Evolutionary conservation across 2,888 invertebrate genomes (phyloP).

Genomic region (Lasioglossum oenotherae): DNA sequence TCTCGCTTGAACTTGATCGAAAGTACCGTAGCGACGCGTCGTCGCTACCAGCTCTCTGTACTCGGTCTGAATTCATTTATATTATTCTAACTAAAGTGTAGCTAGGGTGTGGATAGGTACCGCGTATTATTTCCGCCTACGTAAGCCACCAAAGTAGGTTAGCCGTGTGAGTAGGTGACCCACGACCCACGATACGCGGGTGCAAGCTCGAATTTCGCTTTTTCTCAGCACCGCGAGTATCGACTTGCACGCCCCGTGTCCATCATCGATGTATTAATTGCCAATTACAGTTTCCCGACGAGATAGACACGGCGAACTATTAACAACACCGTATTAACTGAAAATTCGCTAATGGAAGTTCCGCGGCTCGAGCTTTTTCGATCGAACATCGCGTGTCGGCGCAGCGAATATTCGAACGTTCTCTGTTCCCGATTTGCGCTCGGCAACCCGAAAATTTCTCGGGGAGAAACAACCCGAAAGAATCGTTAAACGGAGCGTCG

Average conservation of each 20-base stretch:
- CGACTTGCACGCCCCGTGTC: background rate
- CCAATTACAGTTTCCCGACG: constrained; percentile 11
- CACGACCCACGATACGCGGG: background rate
- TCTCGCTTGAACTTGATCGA: constrained; percentile 2
- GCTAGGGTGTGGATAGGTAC: no score
- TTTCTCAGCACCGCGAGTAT: background rate
- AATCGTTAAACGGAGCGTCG: background rate
- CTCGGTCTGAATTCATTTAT: no score
- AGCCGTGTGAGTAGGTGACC: background rate
- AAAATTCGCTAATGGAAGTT: constrained; percentile 34
- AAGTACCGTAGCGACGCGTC: constrained; percentile 11
- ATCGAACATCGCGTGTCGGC: background rate
- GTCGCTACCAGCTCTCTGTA: no score
- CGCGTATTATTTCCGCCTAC: no score
- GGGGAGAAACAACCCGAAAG: background rate
- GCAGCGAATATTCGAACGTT: background rate
- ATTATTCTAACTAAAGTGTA: no score
- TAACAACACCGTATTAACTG: constrained; percentile 11
- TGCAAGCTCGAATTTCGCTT: constrained; percentile 13
- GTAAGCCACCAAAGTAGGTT: no score
- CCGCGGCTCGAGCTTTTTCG: constrained; percentile 3
- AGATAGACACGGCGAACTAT: background rate
- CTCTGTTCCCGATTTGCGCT: background rate
- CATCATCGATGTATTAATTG: constrained; percentile 29
- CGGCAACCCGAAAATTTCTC: background rate